Base-by-base conservation (phyloP, 2,113 vertebrate genomes). In the Pelvicachromis taeniatus region DNA sequence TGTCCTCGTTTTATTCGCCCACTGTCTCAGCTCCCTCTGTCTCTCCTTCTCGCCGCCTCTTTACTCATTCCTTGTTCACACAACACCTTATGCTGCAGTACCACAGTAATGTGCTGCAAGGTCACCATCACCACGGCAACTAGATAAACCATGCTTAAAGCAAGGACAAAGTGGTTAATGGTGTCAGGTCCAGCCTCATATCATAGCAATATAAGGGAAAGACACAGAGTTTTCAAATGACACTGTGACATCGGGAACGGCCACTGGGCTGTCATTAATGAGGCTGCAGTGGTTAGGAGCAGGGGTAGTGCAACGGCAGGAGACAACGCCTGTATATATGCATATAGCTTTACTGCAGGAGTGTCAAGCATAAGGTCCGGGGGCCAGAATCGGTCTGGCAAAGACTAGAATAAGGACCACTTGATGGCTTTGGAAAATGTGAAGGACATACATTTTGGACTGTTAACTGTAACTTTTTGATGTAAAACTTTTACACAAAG, bases 31-130 rank as follows among this genome's bases (percentile, higher is more conserved):
- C 83, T 79, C 61, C 77, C 73, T 63, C 83, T 50, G 7, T 52
- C 85, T 75, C 82, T 81, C 55, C 79, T 81, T 77, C 59, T 80
- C 35, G 3, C 82, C 17, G 63, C 86, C 83, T 77, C 85, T 65
- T 55, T 31, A 77, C 81, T 65, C 77, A 38, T 78, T 86, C 78
- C 84, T 89, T 85, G 83, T 82, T 87, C 90, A 79, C 83, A 85
- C 91, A 88, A 83, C 87, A 93, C 90, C 92, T 91, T 85, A n/a
- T 89, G 88, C 92, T 92, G 93, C 93, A 92, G 92, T 86, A 40
- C 38, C 84, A 91, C 79, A 14, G 59, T 81, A 87, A 91, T 81
- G 85, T 93, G 92, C 93, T 92, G 89, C 92, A 94, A 93, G 92
- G 90, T 94, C 94, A 90, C 63, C 83, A 79, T 89, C 6, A 7